Evolutionary conservation across 2,888 invertebrate genomes (phyloP).

Genomic region (Dione juno): DNA sequence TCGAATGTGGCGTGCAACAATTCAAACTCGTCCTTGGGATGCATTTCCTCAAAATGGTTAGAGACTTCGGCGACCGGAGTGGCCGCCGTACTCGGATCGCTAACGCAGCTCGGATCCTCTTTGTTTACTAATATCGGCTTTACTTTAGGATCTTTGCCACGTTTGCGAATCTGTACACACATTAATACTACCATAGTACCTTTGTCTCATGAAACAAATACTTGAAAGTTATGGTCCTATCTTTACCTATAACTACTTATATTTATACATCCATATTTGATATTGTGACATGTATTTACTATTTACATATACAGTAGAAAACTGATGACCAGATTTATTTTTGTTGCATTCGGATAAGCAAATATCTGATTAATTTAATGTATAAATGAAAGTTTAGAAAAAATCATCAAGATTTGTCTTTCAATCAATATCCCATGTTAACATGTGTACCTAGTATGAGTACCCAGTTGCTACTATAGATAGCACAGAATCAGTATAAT

Average conservation of each 20-base stretch:
- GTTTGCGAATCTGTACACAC: conserved; percentile 85
- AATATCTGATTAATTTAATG: too few relatives aligned
- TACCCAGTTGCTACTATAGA: too few relatives aligned
- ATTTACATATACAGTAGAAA: too few relatives aligned
- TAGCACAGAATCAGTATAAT: too few relatives aligned
- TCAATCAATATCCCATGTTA: too few relatives aligned
- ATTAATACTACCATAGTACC: conserved; percentile 40
- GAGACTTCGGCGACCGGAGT: conserved; percentile 60
- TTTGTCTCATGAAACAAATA: conserved; percentile 7
- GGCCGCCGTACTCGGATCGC: conserved; percentile 77
- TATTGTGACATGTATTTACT: not conserved
- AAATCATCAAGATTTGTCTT: too few relatives aligned
- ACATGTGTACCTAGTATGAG: too few relatives aligned
- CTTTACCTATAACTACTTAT: not conserved
- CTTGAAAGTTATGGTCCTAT: too few relatives aligned
- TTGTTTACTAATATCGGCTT: conserved; percentile 90
- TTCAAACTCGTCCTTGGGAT: conserved; percentile 91
- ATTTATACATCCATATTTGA: conserved; percentile 1
- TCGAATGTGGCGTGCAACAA: conserved; percentile 75
- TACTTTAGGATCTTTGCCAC: conserved; percentile 87
- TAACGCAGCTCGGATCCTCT: conserved; percentile 85
- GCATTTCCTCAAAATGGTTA: conserved; percentile 91
- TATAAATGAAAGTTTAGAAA: too few relatives aligned
- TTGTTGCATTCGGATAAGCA: too few relatives aligned
- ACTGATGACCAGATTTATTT: too few relatives aligned